Evolutionary conservation across 2,888 invertebrate genomes (phyloP).

Genomic region (Vandiemenella viatica): DNA sequence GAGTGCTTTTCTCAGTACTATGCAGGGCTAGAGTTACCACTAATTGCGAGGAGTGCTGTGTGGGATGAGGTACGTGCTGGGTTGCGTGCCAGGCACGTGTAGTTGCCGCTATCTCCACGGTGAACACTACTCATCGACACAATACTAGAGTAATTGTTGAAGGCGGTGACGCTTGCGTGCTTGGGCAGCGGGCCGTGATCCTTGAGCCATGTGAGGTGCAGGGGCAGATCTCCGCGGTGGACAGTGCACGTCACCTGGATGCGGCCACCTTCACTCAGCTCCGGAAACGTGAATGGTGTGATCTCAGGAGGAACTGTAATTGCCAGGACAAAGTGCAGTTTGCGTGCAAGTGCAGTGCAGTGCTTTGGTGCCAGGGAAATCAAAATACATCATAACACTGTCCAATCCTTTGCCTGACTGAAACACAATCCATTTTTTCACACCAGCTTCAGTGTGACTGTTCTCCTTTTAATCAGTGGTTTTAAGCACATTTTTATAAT

Average conservation of each 20-base stretch:
- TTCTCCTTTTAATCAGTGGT: too few species aligned
- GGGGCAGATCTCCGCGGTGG: constrained; percentile 28
- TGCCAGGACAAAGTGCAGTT: too few species aligned
- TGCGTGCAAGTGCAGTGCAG: neutral
- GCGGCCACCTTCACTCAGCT: constrained; percentile 25
- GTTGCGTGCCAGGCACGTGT: constrained; percentile 25
- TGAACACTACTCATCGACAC: constrained; percentile 22
- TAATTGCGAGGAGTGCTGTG: constrained; percentile 25
- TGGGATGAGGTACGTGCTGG: constrained; percentile 23
- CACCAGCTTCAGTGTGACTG: too few species aligned
- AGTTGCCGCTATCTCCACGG: constrained; percentile 24
- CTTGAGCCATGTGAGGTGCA: constrained; percentile 30
- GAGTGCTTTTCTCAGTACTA: too few species aligned
- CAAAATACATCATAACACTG: too few species aligned
- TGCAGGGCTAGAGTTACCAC: constrained; percentile 23
- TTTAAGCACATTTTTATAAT: too few species aligned
- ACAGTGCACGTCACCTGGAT: constrained; percentile 24
- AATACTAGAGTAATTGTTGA: constrained; percentile 23
- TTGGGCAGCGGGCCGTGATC: constrained; percentile 20
- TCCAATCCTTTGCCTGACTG: too few species aligned
- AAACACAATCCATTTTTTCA: too few species aligned
- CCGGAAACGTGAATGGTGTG: constrained; percentile 30
- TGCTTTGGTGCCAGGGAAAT: too few species aligned
- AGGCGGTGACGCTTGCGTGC: constrained; percentile 18
- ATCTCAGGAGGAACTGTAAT: constrained; percentile 25